Evolutionary conservation across 2,888 invertebrate genomes (phyloP), one percentile per base, ranked within the genome.

Genomic region (Dexiosoma caninum): DNA sequence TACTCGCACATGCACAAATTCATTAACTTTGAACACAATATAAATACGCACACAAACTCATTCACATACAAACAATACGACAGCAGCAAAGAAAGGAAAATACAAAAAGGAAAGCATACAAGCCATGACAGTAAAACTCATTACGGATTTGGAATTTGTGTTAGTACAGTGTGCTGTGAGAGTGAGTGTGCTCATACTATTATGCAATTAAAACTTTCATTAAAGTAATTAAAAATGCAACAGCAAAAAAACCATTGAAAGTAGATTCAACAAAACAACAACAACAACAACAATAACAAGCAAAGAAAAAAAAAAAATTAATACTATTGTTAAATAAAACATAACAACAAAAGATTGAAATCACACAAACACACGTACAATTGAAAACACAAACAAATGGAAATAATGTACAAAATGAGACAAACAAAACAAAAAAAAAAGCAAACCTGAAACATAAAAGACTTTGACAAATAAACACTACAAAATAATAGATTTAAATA

Each of bases 211-310:
- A 88, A 88, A 88, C 86, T 88, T 88, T 88, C 88, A 88, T 88
- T 88, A 87, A 88, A 88, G 87, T 88, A 88, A 88, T 88, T 88
- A 88, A 88, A 88, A 87, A 85, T 86, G 87, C 85, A 88, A 87
- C 86, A 87, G 87, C 86, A 86, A 71, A 46, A n/a, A 62, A 40
- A 72, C 71, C 49, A 57, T 32, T 46, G 51, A 37, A 64, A 75
- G 76, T 23, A 69, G 21, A 60, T 44, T 64, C 21, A 21, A 57
- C 42, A 40, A 59, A 59, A 62, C 40, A 59, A 67, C 59, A 64
- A 12, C 35, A 46, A 9, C 51, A 51, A 27, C 27, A 23, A 2
- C 49, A 42, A 40, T n/a, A n/a, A n/a, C 12, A 62, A 55, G 5
- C 44, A 21, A 51, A 60, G 42, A 23, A 30, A 53, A 49, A 27